Evolutionary conservation across 2,113 vertebrate genomes (phyloP).

Genomic region (Myrmecophaga tridactyla): DNA sequence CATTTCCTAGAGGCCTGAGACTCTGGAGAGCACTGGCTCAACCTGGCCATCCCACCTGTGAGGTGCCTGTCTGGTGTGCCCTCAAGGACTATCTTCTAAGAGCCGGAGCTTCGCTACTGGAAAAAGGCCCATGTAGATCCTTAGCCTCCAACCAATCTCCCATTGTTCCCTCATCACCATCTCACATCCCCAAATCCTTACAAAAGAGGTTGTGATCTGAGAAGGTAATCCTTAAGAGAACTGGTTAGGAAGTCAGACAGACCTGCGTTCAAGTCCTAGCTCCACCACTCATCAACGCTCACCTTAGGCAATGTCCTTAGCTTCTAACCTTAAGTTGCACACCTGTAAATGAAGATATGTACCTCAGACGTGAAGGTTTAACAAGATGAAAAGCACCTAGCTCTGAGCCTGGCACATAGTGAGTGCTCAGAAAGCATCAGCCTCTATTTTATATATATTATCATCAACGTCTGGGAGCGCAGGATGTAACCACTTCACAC

Average conservation of each 20-base stretch:
- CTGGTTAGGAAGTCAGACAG: neutral
- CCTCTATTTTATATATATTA: neutral
- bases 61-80: neutral
- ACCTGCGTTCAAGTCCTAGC: neutral
- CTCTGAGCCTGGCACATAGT: neutral
- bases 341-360: neutral
- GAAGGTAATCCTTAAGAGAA: neutral
- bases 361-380: neutral
- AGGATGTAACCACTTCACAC: neutral
- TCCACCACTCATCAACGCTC: neutral
- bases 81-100: neutral
- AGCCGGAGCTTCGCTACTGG: neutral
- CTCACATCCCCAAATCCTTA: neutral
- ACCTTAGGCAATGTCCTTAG: neutral
- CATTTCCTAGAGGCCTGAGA: neutral
- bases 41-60: neutral
- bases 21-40: neutral
- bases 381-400: neutral
- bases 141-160: neutral
- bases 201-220: neutral
- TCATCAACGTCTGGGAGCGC: neutral
- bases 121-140: neutral
- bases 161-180: neutral
- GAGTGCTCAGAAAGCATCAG: neutral
- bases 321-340: neutral